These are phyloP conservation scores for Ypsolopha sequella DNA, from an alignment of 2,888 invertebrate genomes.

Conservation along the genomic window DNA sequence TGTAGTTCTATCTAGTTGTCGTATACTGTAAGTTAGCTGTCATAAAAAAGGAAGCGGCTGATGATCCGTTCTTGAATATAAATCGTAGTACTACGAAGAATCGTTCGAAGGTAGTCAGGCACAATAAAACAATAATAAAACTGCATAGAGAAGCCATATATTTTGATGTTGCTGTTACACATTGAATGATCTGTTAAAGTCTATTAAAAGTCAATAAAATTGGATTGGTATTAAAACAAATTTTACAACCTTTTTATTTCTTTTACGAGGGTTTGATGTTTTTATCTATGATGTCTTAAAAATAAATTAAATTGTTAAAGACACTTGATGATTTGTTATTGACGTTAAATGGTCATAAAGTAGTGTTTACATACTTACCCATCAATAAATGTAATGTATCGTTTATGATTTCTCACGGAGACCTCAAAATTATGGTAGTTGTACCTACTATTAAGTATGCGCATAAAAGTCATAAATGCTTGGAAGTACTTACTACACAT, in stretches of 20 bases:
- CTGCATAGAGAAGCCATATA: slow-evolving; percentile 1
- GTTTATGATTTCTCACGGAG: no score
- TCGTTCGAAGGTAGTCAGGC: slow-evolving; percentile 6
- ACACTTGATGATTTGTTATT: slow-evolving; percentile 5
- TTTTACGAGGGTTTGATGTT: slow-evolving; percentile 5
- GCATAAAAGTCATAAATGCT: no score
- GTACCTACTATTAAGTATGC: no score
- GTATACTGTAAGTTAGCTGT: no score
- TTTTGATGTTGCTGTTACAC: background rate
- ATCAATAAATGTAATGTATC: no score
- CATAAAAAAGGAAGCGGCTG: no score
- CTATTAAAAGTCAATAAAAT: slow-evolving; percentile 5
- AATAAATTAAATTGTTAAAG: slow-evolving; percentile 1
- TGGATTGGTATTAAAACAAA: slow-evolving; percentile 4
- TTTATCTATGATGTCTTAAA: slow-evolving; percentile 5
- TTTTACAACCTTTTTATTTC: slow-evolving; percentile 5
- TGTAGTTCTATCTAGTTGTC: no score
- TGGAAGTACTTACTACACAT: no score
- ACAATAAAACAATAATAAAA: slow-evolving; percentile 10
- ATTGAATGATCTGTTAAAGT: slow-evolving; percentile 4
- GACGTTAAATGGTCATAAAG: slow-evolving; percentile 9
- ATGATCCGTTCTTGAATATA: no score
- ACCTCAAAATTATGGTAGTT: no score
- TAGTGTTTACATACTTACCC: slow-evolving; percentile 5
- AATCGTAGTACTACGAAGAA: background rate